phyloP scores from a whole-genome alignment of 2,797 vertebrate species.

The Rhynchonycteris naso region DNA sequence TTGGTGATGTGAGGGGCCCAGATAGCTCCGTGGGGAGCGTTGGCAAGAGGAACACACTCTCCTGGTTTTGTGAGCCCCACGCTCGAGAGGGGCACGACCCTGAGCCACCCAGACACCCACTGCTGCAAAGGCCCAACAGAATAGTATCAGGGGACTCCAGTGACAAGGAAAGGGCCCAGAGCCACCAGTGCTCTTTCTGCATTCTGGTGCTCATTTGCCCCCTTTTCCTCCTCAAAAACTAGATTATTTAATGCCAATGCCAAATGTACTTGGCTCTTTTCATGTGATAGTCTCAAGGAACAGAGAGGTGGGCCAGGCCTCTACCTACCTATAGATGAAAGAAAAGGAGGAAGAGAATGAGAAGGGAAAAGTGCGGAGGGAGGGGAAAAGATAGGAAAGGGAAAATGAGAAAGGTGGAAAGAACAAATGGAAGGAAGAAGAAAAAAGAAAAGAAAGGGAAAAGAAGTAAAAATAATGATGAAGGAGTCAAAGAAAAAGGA shows the following conservation, averaged over 20 bases:
- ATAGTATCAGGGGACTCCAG: not conserved
- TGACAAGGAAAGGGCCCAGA: not conserved
- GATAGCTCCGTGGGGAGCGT: accelerated
- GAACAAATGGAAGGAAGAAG: too few species aligned
- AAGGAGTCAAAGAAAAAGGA: not conserved
- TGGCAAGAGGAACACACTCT: not conserved
- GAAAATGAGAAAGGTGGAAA: too few species aligned
- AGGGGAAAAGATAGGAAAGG: not conserved
- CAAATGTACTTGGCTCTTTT: not conserved
- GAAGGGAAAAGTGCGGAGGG: not conserved
- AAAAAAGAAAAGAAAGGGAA: not conserved
- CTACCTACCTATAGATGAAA: not conserved
- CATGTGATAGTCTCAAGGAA: not conserved
- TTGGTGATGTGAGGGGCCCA: not conserved
- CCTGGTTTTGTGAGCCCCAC: not conserved
- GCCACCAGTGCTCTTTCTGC: not conserved
- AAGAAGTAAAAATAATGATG: not conserved
- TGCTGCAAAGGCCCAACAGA: not conserved
- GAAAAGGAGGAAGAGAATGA: not conserved
- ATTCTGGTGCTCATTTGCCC: not conserved
- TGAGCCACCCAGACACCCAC: not conserved
- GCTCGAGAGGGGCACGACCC: not conserved
- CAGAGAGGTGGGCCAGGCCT: not conserved
- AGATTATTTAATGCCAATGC: not conserved
- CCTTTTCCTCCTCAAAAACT: not conserved